phyloP scores from a whole-genome alignment of 2,113 vertebrate species.

The Thinocorus orbignyianus region DNA sequence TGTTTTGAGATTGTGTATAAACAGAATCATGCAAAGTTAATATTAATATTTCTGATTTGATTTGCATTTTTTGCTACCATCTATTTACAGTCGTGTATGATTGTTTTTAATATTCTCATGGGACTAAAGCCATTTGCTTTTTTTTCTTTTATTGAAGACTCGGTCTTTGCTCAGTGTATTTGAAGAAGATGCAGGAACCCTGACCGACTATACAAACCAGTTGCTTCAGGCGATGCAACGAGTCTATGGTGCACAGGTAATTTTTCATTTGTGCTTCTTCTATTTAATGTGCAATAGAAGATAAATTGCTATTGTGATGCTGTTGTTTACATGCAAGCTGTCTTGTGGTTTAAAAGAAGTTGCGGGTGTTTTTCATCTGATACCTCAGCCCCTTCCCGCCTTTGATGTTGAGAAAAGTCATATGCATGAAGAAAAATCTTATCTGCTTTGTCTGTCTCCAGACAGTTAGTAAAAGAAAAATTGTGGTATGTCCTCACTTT shows the following conservation, averaged over 20 bases:
- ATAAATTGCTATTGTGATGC: neutral
- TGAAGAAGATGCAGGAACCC: conserved; percentile 95
- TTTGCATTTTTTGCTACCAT: neutral
- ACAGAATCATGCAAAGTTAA: neutral
- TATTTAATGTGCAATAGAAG: neutral
- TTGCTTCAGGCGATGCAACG: conserved; percentile 96
- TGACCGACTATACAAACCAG: conserved; percentile 97
- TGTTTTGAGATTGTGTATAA: neutral
- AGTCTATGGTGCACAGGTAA: conserved; percentile 96
- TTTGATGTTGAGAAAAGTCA: neutral
- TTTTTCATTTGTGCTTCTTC: neutral
- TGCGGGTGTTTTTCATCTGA: neutral
- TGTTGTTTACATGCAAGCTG: neutral
- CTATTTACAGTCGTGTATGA: neutral
- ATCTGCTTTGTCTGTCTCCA: neutral
- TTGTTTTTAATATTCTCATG: neutral
- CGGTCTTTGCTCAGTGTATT: conserved; percentile 97
- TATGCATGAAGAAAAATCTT: neutral
- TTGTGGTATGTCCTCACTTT: neutral
- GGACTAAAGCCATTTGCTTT: neutral
- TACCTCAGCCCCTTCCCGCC: neutral
- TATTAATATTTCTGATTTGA: neutral
- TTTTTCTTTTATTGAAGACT: conserved; percentile 77
- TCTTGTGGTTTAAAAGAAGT: neutral
- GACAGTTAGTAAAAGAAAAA: neutral